Base-by-base conservation (phyloP, 2,113 vertebrate species). In the Oryzias celebensis region DNA sequence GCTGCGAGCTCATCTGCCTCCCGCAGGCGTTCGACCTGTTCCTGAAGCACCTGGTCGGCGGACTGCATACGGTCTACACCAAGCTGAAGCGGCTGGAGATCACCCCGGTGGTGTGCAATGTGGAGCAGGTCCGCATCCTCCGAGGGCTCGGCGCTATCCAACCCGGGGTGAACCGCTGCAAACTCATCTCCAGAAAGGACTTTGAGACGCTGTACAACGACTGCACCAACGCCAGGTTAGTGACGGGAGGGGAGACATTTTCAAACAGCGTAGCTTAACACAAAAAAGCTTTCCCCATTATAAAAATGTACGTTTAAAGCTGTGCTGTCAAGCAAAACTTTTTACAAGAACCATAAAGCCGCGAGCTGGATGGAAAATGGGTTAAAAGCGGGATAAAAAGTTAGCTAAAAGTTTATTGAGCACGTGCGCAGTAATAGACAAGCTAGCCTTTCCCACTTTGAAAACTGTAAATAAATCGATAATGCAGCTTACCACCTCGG, bases 11-110 rank as follows among this genome's bases (percentile, higher is more conserved):
- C 84, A 98, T 98, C 93, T 98, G 96, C 92, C 94, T 98, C 68
- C 96, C 96, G 52, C 96, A 98, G 89, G 96, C 96, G 43, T 98
- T 98, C 93, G 96, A 98, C 91, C 93, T 98, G 90, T 98, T 98
- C 91, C 91, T 98, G 83, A 98, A 98, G 92, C 96, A 98, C 94
- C 93, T 98, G 91, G 96, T 98, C 81, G 96, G 96, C 69, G 96
- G 96, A 67, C 93, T 98, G 90, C 96, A 98, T 92, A 98, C 96
- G 42, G 96, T 98, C 89, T 98, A 98, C 93, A 98, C 96, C 89
- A 98, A 98, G 91, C 95, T 98, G 89, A 98, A 98, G 94, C 91
- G 96, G 81, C 91, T 98, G 85, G 96, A 98, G 93, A 98, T 98
- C 93, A 96, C 95, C 85, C 96, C 96, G 78, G 96, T 98, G 75